Base-by-base conservation (phyloP, 1,140 invertebrate genomes). In the Scaptomyza pallida region DNA sequence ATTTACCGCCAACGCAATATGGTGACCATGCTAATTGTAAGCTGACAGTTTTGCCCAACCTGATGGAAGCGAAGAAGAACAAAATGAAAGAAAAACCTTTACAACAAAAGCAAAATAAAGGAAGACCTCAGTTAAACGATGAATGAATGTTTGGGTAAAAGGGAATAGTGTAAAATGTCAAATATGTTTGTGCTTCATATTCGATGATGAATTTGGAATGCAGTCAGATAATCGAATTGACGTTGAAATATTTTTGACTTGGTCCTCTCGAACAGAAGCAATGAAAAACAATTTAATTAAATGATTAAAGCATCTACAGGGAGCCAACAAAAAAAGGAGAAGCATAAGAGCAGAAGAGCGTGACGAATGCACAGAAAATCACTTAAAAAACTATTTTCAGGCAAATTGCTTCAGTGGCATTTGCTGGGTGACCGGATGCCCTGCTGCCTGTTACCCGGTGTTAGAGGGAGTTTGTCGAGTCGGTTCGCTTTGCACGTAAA, bases 301-400 rank as follows among this genome's bases (percentile, higher is more conserved):
- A 73, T 77, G 59, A 74, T 77, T 77, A 70, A 70, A 74, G 61
- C 33, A 55, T 41, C 43, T 40, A 4, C n/a, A 37, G 13, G 8
- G 9, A 23, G 35, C 9, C 47, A 44, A 5, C 35, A 9, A 12
- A 1, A 23, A 10, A 15, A 15, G 10, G 15, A 26, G 1, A 19
- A 43, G n/a, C 9, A 45, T 9, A 26, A 50, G 12, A 15, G 19
- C 5, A 13, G 9, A 23, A 17, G 17, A 60, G 56, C 40, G 56
- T 43, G 15, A 64, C 30, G 52, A 52, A 52, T 47, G 52, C 61
- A 61, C 19, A 13, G 21, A 48, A 56, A 78, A 74, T 73, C 75
- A 78, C 68, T 83, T 83, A 83, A 70, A n/a, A 75, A 83, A 79
- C 72, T 72, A 79, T 85, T 83, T 83, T 79, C 75, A 69, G 56